Percentiles rank a stretch among this genome's conserved stretches.
phyloP scores from a whole-genome alignment of 2,888 invertebrate genomes.

The Lamproptera curius region DNA sequence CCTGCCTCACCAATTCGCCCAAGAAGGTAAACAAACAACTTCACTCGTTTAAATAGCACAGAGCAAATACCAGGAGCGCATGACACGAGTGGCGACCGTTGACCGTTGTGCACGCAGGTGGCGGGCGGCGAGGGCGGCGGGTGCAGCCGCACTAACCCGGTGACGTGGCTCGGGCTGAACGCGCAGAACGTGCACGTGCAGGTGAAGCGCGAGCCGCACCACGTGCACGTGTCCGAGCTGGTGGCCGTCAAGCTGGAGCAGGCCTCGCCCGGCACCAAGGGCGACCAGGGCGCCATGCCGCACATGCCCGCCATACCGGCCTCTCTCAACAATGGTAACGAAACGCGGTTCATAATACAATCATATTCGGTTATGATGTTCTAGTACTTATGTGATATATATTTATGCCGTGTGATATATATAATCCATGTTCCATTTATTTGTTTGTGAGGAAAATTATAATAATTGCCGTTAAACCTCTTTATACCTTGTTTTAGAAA shows the following conservation, averaged over 20 bases:
- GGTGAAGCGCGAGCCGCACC: slow-evolving; percentile 82
- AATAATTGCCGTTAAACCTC: no score
- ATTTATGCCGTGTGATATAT: no score
- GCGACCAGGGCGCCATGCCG: slow-evolving; percentile 48
- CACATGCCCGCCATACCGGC: slow-evolving; percentile 64
- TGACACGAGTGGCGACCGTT: no score
- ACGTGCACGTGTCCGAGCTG: slow-evolving; percentile 77
- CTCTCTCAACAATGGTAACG: slow-evolving; percentile 65
- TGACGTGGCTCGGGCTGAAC: slow-evolving; percentile 77
- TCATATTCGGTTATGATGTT: no score
- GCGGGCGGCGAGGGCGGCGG: slow-evolving; percentile 75
- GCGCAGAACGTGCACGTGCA: slow-evolving; percentile 74
- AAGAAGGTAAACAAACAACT: slow-evolving; percentile 50
- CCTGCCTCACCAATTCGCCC: slow-evolving; percentile 67
- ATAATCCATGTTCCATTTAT: no score
- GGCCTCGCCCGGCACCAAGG: slow-evolving; percentile 80
- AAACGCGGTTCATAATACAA: no score
- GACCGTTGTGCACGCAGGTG: slow-evolving; percentile 38
- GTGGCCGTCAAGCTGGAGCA: slow-evolving; percentile 82
- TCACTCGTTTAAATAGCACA: no score
- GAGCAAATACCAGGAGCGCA: not conserved
- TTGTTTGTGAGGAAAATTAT: no score
- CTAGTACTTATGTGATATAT: no score
- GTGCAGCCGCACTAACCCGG: slow-evolving; percentile 84
- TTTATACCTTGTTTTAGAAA: no score